Conservation (phyloP, 2,113 vertebrate genomes). For the Zosterops pallidus region DNA sequence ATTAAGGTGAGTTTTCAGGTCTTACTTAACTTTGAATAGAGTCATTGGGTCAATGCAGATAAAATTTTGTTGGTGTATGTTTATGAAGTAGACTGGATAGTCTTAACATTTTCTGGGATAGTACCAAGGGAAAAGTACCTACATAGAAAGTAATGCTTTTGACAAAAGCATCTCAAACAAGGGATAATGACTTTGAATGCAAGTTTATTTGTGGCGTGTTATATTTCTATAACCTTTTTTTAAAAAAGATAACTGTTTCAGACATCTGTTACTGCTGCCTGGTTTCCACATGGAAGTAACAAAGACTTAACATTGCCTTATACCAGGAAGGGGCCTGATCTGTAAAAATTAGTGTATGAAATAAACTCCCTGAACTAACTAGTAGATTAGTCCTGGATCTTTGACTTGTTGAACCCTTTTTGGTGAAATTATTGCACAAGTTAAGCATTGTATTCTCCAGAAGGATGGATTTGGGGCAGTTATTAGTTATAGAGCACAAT, state of each 20-base stretch:
- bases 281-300: background rate
- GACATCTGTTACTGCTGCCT: background rate
- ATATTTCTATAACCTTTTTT: background rate
- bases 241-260: background rate
- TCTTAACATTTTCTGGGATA: background rate
- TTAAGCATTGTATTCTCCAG: background rate
- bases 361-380: background rate
- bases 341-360: background rate
- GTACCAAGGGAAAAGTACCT: background rate
- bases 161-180: background rate
- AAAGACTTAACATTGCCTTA: background rate
- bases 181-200: background rate
- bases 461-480: background rate
- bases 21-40: background rate
- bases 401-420: background rate
- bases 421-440: background rate
- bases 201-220: background rate
- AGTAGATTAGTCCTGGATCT: background rate
- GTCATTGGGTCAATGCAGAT: background rate
- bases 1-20: background rate
- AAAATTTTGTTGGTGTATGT: background rate
- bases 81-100: background rate
- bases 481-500: background rate
- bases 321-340: background rate
- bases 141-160: background rate